phyloP scores from a whole-genome alignment of 2,113 vertebrate species.

The Xiphophorus couchianus region DNA sequence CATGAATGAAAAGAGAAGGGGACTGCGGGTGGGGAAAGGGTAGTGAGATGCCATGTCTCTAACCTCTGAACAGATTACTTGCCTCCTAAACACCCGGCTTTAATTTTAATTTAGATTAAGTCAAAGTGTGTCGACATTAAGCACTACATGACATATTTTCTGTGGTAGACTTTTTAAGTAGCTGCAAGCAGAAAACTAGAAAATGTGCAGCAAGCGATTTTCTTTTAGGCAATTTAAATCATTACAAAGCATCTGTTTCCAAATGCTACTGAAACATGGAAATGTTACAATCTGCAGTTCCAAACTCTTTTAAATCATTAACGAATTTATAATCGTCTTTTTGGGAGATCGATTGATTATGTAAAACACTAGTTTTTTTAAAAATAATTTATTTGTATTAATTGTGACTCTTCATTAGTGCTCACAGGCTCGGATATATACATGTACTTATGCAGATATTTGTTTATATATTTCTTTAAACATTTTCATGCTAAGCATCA shows the following conservation, averaged over 20 bases:
- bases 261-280: not conserved
- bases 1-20: constrained; percentile 15
- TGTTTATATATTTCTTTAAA: not conserved
- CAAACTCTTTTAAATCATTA: not conserved
- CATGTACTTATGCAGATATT: not conserved
- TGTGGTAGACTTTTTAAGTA: constrained; percentile 5
- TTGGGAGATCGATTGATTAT: not conserved
- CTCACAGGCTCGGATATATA: not conserved
- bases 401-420: not conserved
- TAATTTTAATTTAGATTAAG: constrained; percentile 52
- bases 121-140: constrained; percentile 24
- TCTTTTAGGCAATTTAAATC: not conserved
- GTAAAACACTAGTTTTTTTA: too few relatives aligned
- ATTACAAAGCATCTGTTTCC: not conserved
- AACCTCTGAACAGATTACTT: constrained; percentile 35
- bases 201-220: constrained; percentile 1
- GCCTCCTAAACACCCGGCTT: constrained; percentile 15
- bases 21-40: constrained; percentile 8
- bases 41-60: constrained; percentile 26
- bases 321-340: not conserved
- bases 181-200: constrained; percentile 1
- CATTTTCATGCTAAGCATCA: not conserved
- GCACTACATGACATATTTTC: not conserved
- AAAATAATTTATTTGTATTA: too few relatives aligned
- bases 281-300: not conserved